Conservation (phyloP, 2,113 vertebrate genomes). For the Pachycephala philippinensis region DNA sequence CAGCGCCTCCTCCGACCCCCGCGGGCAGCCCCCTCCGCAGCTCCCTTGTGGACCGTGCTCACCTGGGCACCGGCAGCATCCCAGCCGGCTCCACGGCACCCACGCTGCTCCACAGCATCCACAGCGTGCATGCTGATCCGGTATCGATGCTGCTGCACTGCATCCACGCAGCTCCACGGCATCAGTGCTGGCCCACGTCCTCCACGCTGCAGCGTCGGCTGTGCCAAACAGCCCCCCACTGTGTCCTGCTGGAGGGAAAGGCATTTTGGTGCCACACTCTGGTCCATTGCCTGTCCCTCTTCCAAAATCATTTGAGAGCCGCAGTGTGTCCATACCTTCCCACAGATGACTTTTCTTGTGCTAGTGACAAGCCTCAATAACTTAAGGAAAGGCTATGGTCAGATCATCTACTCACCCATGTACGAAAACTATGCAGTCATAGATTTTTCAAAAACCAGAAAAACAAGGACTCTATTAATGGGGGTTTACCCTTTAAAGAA, state of each 20-base stretch:
- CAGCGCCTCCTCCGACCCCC: not conserved
- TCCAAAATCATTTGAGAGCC: not conserved
- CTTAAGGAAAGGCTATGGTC: not conserved
- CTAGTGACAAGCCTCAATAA: not conserved
- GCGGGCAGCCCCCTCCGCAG: not conserved
- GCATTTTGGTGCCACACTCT: not conserved
- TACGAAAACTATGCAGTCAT: not conserved
- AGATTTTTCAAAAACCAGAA: not conserved
- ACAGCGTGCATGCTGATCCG: not conserved
- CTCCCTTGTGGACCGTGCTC: accelerated
- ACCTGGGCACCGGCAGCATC: not conserved
- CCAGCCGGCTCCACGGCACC: not conserved
- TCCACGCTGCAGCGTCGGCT: not conserved
- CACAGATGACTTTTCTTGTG: accelerated
- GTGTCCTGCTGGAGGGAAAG: not conserved
- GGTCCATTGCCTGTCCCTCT: not conserved
- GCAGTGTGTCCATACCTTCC: not conserved
- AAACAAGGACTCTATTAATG: not conserved
- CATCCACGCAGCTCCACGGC: not conserved
- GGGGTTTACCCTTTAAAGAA: not conserved
- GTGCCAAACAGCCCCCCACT: not conserved
- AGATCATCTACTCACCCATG: not conserved
- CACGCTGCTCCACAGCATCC: not conserved
- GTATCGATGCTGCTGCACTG: not conserved
- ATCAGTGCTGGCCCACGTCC: not conserved